Conservation (phyloP, 2,797 vertebrate genomes). For the Liparis tanakae region DNA sequence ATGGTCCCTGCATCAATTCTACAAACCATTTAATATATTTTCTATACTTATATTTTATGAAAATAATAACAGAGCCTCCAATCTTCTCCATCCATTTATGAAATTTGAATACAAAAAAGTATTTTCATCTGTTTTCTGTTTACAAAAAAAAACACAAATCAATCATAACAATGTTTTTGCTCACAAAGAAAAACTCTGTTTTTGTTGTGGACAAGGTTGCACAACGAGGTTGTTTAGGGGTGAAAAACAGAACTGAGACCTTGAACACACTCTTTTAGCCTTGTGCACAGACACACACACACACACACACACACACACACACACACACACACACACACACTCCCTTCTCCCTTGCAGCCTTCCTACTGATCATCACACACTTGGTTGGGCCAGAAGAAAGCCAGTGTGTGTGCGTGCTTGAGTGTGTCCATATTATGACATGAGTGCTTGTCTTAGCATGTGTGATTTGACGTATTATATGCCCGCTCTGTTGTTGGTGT, state of each 20-base stretch:
- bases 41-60: not conserved
- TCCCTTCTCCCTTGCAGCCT: slow-evolving; percentile 58
- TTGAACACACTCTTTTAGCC: slow-evolving; percentile 23
- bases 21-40: not conserved
- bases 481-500: slow-evolving; percentile 55
- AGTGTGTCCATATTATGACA: slow-evolving; percentile 72
- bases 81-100: slow-evolving; percentile 4
- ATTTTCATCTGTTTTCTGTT: slow-evolving; percentile 16
- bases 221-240: not conserved
- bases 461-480: slow-evolving; percentile 74
- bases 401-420: slow-evolving; percentile 67
- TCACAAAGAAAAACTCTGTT: slow-evolving; percentile 2
- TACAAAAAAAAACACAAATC: not conserved
- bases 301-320: slow-evolving; percentile 32
- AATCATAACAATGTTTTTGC: slow-evolving; percentile 15
- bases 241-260: slow-evolving; percentile 9
- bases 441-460: slow-evolving; percentile 73
- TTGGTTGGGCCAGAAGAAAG: slow-evolving; percentile 84
- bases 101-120: slow-evolving; percentile 1
- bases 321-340: slow-evolving; percentile 45
- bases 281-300: slow-evolving; percentile 15
- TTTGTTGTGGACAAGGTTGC: slow-evolving; percentile 25
- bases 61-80: not conserved
- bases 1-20: not conserved
- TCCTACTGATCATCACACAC: slow-evolving; percentile 87